Base-by-base conservation (phyloP, 2,797 vertebrate genomes). In the Acanthis flammea region DNA sequence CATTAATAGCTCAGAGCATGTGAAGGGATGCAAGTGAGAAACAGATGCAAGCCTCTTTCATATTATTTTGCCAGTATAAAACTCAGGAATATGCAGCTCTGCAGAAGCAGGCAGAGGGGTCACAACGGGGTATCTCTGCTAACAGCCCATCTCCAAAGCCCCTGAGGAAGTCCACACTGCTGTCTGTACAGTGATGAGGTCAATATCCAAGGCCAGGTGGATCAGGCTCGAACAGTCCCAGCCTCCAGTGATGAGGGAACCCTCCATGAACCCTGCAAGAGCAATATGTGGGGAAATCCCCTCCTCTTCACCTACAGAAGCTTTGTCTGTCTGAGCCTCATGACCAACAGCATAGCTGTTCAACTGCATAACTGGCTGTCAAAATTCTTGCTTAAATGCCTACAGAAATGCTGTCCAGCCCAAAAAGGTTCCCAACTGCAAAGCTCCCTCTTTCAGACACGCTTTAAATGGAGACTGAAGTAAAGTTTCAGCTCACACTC, bases 331-430 rank as follows among this genome's bases (percentile, higher is more conserved):
- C n/a, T 58, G 47, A 87, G 15, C 7, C 15, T 58, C 33, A 10
- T 6, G 14, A 62, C 1, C 3, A 85, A 50, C 28, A 74, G 41
- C 63, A 13, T 14, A 37, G 27, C 35, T 79, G 33, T 42, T 80
- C 53, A 44, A 62, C 48, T 54, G 63, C 1, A 0, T 7, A 50
- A 0, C 0, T 24, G 37, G 33, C 55, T 67, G 65, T 50, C 37
- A 57, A 63, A 71, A 82, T 77, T 83, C 30, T 86, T 83, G 45
- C 68, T 47, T 45, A 62, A 86, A 77, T 41, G 61, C 35, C 61
- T 68, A 60, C 19, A 83, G 50, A 77, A 68, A 45, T 57, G 39
- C 12, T 33, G 22, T 45, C 61, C 33, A 22, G 19, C 23, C 55
- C 41, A 51, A 75, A 81, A 68, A 44, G 8, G 21, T 45, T 81